These are phyloP conservation scores for Leptogaster cylindrica DNA, from an alignment of 2,888 invertebrate genomes.

Conservation along the genomic window DNA sequence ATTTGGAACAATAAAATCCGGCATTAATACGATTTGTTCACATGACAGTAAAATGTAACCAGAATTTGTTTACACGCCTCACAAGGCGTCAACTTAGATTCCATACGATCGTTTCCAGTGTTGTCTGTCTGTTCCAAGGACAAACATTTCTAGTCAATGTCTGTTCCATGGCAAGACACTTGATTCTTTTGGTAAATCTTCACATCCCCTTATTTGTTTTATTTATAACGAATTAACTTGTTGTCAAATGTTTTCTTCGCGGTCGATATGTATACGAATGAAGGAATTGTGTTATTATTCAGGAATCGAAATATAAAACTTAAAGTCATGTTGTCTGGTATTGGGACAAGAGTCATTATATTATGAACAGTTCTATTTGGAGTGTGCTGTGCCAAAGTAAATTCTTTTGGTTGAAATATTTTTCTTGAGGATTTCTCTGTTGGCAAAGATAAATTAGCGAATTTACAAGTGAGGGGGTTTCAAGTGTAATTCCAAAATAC, in stretches of 20 bases:
- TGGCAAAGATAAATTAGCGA: not conserved
- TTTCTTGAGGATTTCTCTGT: slow-evolving; percentile 7
- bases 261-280: slow-evolving; percentile 16
- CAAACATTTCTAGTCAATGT: slow-evolving; percentile 6
- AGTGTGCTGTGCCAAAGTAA: not conserved
- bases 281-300: slow-evolving; percentile 34
- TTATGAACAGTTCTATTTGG: slow-evolving; percentile 24
- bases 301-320: slow-evolving; percentile 25
- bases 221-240: not conserved
- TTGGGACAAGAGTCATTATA: slow-evolving; percentile 37
- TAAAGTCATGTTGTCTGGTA: slow-evolving; percentile 23
- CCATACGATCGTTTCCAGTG: slow-evolving; percentile 1
- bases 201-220: not conserved
- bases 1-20: slow-evolving; percentile 1
- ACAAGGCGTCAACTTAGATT: slow-evolving; percentile 3
- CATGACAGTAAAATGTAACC: slow-evolving; percentile 27
- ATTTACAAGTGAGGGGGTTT: not conserved
- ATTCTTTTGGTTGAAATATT: slow-evolving; percentile 2
- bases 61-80: slow-evolving; percentile 15
- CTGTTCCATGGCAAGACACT: not conserved
- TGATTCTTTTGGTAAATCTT: not conserved
- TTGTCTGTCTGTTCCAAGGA: slow-evolving; percentile 8
- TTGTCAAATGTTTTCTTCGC: too few species aligned
- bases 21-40: slow-evolving; percentile 31
- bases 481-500: not conserved